Evolutionary conservation across 1,140 invertebrate species (phyloP).

Genomic region (Berghia stephanieae): DNA sequence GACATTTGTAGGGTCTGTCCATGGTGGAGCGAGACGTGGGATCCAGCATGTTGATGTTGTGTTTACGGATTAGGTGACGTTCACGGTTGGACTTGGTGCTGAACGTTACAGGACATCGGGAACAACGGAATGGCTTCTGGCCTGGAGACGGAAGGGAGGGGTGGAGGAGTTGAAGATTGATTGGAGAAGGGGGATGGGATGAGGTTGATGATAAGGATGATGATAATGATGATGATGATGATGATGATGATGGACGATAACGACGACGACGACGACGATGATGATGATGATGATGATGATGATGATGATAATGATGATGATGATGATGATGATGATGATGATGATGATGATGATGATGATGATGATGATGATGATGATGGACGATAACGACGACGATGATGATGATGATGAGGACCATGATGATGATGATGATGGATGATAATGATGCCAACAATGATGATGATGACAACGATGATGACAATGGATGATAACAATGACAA

Average conservation of each 20-base stretch:
- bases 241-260: conserved; percentile 25
- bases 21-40: conserved; percentile 60
- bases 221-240: not conserved
- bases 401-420: too few relatives aligned
- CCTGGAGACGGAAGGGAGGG: conserved; percentile 70
- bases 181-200: not conserved
- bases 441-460: too few relatives aligned
- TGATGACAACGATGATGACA: too few relatives aligned
- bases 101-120: conserved; percentile 88
- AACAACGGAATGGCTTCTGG: conserved; percentile 95
- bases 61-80: conserved; percentile 89
- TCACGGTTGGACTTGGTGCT: conserved; percentile 98
- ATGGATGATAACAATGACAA: too few relatives aligned
- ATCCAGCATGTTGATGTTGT: conserved; percentile 69
- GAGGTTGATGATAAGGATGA: not conserved
- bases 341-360: conserved; percentile 13
- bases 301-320: conserved; percentile 31
- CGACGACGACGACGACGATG: conserved; percentile 25
- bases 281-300: conserved; percentile 34
- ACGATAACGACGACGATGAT: too few relatives aligned
- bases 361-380: too few relatives aligned
- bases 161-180: not conserved
- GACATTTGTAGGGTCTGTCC: conserved; percentile 85
- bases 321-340: conserved; percentile 28
- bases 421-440: too few relatives aligned